Percentiles rank a stretch among this genome's conserved stretches.
These are phyloP conservation scores for Heliothis subflexa DNA, from an alignment of 1,140 invertebrate genomes.

Conservation along the genomic window DNA sequence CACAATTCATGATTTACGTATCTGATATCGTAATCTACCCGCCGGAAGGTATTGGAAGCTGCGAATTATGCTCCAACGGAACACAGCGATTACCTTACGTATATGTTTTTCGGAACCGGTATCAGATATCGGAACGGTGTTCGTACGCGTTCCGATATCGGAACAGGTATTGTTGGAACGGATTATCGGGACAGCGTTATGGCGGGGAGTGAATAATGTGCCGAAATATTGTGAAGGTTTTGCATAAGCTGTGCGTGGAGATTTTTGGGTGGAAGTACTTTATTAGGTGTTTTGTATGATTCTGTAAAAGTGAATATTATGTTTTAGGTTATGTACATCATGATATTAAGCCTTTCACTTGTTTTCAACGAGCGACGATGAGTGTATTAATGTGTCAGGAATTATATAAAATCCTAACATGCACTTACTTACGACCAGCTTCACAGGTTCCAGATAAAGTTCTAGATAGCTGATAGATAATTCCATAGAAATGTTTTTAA, in stretches of 20 bases:
- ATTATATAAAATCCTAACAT: too few species aligned
- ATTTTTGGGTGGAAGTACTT: neutral
- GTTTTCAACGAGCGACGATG: too few species aligned
- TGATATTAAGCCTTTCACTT: too few species aligned
- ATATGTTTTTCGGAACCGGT: constrained; percentile 22
- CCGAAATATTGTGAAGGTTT: too few species aligned
- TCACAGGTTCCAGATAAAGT: too few species aligned
- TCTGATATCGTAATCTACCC: constrained; percentile 45
- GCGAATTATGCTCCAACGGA: constrained; percentile 43
- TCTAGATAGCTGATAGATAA: too few species aligned
- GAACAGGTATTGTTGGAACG: neutral
- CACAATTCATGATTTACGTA: constrained; percentile 50
- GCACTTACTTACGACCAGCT: too few species aligned
- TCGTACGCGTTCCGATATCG: neutral
- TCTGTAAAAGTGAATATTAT: too few species aligned
- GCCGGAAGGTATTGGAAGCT: constrained; percentile 44
- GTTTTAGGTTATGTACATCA: too few species aligned
- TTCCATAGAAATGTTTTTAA: too few species aligned
- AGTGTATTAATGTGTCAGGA: too few species aligned
- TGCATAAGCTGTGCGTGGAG: neutral
- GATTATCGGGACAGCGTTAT: constrained; percentile 15
- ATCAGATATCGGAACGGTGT: constrained; percentile 3
- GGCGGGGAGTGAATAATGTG: neutral
- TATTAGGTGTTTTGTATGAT: neutral
- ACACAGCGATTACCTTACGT: constrained; percentile 10